A percentile compares a stretch with the other conserved stretches of the same genome.
Evolutionary conservation across 2,113 vertebrate species (phyloP).

Genomic region (Gulo gulo): DNA sequence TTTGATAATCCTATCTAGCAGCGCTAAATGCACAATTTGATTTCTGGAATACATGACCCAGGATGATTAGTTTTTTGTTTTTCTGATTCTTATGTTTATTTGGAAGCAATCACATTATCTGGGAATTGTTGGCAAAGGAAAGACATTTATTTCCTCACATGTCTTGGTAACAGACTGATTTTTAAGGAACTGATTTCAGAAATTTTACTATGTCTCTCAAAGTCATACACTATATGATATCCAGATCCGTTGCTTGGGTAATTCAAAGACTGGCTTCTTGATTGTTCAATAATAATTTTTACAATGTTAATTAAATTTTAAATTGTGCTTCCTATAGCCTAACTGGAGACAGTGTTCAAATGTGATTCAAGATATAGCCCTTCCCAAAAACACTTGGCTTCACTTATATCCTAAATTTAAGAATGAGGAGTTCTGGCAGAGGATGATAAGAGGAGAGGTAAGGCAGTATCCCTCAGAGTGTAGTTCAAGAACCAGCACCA

Average conservation of each 20-base stretch:
- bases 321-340: neutral
- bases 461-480: neutral
- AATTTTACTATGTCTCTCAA: neutral
- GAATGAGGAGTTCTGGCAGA: neutral
- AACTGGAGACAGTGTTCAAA: neutral
- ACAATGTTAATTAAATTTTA: slow-evolving; percentile 27
- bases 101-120: neutral
- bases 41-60: neutral
- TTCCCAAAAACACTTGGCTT: neutral
- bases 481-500: neutral
- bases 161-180: neutral
- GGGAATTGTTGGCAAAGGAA: neutral
- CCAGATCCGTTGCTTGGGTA: neutral
- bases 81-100: neutral
- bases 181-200: neutral
- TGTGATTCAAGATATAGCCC: neutral
- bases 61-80: neutral
- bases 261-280: neutral
- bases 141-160: neutral
- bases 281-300: neutral
- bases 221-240: neutral
- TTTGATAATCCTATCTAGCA: neutral
- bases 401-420: neutral
- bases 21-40: neutral
- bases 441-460: neutral